phyloP scores from a whole-genome alignment of 2,113 vertebrate genomes.

The Silurus meridionalis region DNA sequence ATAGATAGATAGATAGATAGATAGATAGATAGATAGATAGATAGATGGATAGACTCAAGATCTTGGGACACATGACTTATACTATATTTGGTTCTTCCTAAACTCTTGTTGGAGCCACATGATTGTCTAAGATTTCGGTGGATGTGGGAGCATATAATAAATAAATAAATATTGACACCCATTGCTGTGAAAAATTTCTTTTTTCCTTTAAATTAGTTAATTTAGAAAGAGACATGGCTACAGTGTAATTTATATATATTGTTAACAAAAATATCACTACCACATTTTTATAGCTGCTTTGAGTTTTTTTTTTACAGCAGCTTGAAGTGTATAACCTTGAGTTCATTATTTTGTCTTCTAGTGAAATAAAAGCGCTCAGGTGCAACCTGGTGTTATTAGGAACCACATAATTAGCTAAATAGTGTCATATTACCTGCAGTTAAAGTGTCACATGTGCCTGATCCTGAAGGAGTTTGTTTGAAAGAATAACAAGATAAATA shows the following conservation, averaged over 20 bases:
- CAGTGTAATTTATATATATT: background rate
- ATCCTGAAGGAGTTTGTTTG: background rate
- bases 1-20: too few species aligned
- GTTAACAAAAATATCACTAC: background rate
- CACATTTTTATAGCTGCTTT: background rate
- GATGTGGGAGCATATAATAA: background rate
- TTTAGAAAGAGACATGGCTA: background rate
- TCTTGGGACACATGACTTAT: too few species aligned
- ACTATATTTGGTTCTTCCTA: too few species aligned
- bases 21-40: too few species aligned
- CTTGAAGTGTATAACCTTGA: background rate
- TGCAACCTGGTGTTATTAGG: background rate
- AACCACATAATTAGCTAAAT: background rate
- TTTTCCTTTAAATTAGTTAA: background rate
- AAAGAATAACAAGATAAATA: background rate
- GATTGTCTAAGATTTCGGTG: too few species aligned
- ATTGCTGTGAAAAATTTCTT: background rate
- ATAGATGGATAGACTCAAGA: too few species aligned
- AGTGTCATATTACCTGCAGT: background rate
- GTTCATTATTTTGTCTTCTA: background rate
- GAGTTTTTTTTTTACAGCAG: too few species aligned
- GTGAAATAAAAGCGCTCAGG: background rate
- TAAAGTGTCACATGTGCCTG: background rate
- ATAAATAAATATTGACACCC: background rate
- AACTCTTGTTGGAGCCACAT: too few species aligned